These are phyloP conservation scores for Ia io DNA, from an alignment of 2,113 vertebrate genomes.

Conservation along the genomic window DNA sequence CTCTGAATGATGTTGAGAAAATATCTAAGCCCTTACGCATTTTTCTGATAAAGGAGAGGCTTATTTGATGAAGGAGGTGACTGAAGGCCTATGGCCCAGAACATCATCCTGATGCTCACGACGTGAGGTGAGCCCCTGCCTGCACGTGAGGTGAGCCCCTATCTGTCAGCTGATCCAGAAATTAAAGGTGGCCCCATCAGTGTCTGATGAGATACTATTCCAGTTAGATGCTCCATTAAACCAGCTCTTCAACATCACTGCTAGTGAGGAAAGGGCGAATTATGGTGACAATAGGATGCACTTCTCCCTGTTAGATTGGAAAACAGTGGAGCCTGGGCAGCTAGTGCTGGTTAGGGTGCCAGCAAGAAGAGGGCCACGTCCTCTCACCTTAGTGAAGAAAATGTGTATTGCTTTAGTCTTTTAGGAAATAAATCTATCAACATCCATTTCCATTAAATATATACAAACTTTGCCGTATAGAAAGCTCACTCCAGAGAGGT, in stretches of 20 bases:
- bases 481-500: not conserved
- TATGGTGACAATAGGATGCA: not conserved
- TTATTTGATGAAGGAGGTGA: not conserved
- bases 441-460: not conserved
- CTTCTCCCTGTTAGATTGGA: not conserved
- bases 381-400: not conserved
- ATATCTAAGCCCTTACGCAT: not conserved
- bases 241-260: not conserved
- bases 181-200: not conserved
- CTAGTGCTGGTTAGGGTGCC: not conserved
- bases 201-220: not conserved
- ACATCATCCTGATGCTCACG: not conserved
- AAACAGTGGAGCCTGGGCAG: not conserved
- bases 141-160: not conserved
- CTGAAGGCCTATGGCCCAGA: not conserved
- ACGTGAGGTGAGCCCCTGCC: fast-evolving
- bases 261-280: not conserved
- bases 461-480: not conserved
- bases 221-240: not conserved
- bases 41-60: not conserved
- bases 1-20: not conserved
- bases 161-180: not conserved
- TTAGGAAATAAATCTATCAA: not conserved
- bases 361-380: not conserved
- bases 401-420: not conserved